Conservation (phyloP, 1,140 invertebrate species). For the Thalassaphorura encarpata region DNA sequence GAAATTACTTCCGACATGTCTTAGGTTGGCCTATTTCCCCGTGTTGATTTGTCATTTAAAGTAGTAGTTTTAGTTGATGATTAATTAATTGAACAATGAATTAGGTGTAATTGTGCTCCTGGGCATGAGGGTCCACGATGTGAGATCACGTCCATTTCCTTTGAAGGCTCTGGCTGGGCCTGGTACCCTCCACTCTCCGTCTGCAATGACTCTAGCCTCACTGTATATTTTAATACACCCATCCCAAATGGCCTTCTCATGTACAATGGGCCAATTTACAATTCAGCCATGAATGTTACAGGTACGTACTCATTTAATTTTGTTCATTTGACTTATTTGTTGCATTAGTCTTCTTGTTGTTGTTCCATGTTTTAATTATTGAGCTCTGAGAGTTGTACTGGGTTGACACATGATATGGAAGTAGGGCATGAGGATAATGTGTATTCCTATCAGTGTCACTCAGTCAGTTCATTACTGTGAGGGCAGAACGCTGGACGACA, state of each 20-base stretch:
- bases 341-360: too few relatives aligned
- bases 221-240: slow-evolving; percentile 64
- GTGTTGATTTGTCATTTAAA: too few relatives aligned
- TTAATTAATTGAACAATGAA: slow-evolving; percentile 6
- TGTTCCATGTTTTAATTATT: too few relatives aligned
- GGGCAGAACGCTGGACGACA: too few relatives aligned
- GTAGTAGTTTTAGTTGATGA: slow-evolving; percentile 1
- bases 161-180: slow-evolving; percentile 75
- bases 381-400: too few relatives aligned
- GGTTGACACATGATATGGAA: too few relatives aligned
- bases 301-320: slow-evolving; percentile 40
- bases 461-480: too few relatives aligned
- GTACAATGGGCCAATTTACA: slow-evolving; percentile 73
- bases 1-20: neutral
- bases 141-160: slow-evolving; percentile 75
- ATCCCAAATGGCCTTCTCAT: slow-evolving; percentile 69
- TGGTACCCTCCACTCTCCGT: slow-evolving; percentile 70
- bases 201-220: slow-evolving; percentile 64
- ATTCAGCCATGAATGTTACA: slow-evolving; percentile 46
- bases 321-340: slow-evolving; percentile 2
- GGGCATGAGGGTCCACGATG: slow-evolving; percentile 79
- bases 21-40: neutral
- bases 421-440: too few relatives aligned
- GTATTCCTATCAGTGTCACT: too few relatives aligned
- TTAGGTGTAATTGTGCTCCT: slow-evolving; percentile 49